These are phyloP conservation scores for Episyrphus balteatus DNA, from an alignment of 1,140 invertebrate species.

Conservation along the genomic window DNA sequence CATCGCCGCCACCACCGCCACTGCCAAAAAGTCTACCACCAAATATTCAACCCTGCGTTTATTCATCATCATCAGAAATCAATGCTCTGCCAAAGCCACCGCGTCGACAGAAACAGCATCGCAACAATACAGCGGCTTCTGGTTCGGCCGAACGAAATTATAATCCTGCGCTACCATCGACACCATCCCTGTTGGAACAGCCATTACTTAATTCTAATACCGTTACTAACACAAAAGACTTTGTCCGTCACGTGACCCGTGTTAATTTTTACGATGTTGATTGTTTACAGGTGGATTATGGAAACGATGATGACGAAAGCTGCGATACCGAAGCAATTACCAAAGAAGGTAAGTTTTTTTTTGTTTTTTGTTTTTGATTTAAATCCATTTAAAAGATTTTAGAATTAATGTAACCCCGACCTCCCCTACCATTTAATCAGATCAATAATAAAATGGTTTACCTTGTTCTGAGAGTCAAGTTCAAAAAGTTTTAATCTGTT, in stretches of 20 bases:
- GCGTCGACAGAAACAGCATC: slow-evolving; percentile 8
- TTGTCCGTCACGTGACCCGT: slow-evolving; percentile 36
- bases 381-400: neutral
- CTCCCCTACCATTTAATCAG: too few relatives aligned
- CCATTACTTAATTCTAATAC: slow-evolving; percentile 4
- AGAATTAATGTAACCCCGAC: neutral
- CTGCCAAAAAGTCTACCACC: slow-evolving; percentile 3
- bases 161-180: neutral
- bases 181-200: slow-evolving; percentile 7
- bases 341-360: slow-evolving; percentile 34
- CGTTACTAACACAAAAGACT: slow-evolving; percentile 18
- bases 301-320: slow-evolving; percentile 28
- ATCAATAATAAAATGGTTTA: too few relatives aligned
- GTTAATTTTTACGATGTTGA: slow-evolving; percentile 38
- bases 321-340: slow-evolving; percentile 37
- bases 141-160: neutral
- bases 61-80: neutral
- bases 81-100: slow-evolving; percentile 30
- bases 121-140: neutral
- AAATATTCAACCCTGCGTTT: neutral
- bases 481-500: too few relatives aligned
- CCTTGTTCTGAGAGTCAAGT: too few relatives aligned
- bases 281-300: slow-evolving; percentile 37
- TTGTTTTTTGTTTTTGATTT: too few relatives aligned
- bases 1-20: slow-evolving; percentile 6